phyloP scores from a whole-genome alignment of 2,888 invertebrate species.

The Brachyptera putata region DNA sequence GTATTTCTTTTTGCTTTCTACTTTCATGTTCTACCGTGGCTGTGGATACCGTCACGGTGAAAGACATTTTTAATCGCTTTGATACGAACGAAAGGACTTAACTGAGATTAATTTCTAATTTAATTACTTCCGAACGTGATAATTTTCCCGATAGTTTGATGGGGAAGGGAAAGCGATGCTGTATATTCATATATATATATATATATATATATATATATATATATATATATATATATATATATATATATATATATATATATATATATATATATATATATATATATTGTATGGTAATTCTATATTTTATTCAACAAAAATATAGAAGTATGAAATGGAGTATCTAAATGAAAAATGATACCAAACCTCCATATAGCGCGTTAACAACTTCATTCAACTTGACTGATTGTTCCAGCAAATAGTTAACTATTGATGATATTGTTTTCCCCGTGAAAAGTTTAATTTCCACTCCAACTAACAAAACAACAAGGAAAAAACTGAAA shows the following conservation, averaged over 20 bases:
- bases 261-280: too few relatives aligned
- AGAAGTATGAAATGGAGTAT: too few relatives aligned
- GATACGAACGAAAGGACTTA: constrained; percentile 7
- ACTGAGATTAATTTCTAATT: constrained; percentile 10
- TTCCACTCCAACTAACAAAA: not conserved
- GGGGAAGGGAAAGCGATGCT: not conserved
- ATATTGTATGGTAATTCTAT: too few relatives aligned
- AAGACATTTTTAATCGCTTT: constrained; percentile 19
- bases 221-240: too few relatives aligned
- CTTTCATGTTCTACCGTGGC: not conserved
- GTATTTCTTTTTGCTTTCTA: not conserved
- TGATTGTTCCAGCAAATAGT: not conserved
- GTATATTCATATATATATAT: too few relatives aligned
- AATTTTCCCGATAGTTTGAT: constrained; percentile 2
- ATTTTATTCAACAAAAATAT: too few relatives aligned
- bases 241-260: too few relatives aligned
- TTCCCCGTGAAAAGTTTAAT: not conserved
- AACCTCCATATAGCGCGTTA: too few relatives aligned
- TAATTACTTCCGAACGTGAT: constrained; percentile 3
- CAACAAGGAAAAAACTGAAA: not conserved
- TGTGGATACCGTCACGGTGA: constrained; percentile 2
- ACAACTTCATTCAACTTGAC: not conserved
- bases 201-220: too few relatives aligned
- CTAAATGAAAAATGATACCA: too few relatives aligned
- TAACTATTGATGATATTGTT: constrained; percentile 12